Evolutionary conservation across 2,113 vertebrate genomes (phyloP).

Genomic region (Herpailurus yagouaroundi): DNA sequence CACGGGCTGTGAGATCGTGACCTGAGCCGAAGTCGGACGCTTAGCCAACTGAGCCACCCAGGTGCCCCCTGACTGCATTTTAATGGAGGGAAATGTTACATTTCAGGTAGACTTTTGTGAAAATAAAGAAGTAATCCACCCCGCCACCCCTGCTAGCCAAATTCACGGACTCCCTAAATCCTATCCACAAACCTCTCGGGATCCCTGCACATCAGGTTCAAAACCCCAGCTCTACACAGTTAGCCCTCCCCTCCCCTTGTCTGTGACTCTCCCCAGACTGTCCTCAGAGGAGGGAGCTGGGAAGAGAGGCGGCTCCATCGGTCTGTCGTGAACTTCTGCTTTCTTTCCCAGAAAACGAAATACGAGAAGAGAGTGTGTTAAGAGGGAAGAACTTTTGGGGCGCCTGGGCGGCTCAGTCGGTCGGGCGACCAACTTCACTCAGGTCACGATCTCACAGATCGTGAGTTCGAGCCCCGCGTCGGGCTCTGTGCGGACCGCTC

Average conservation of each 20-base stretch:
- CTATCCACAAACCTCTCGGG: not conserved
- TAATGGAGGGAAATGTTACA: not conserved
- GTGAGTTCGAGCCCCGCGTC: too few species aligned
- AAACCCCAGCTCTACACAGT: not conserved
- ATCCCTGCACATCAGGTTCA: not conserved
- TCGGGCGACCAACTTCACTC: too few species aligned
- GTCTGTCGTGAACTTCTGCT: not conserved
- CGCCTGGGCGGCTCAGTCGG: too few species aligned
- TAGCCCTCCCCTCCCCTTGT: not conserved
- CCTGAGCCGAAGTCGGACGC: accelerated
- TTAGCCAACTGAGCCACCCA: too few species aligned
- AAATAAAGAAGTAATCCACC: not conserved
- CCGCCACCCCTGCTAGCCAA: not conserved
- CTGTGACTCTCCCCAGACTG: not conserved
- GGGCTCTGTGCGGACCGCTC: too few species aligned
- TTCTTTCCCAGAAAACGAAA: not conserved
- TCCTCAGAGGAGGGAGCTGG: not conserved
- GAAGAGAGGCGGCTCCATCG: not conserved
- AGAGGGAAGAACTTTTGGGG: not conserved
- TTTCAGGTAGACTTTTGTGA: not conserved
- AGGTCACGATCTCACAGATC: too few species aligned
- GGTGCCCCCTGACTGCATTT: not conserved
- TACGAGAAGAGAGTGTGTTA: not conserved
- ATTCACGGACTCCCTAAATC: not conserved
- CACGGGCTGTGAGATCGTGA: too few species aligned